Evolutionary conservation across 2,888 invertebrate genomes (phyloP).

Genomic region (Julus scandinavius): DNA sequence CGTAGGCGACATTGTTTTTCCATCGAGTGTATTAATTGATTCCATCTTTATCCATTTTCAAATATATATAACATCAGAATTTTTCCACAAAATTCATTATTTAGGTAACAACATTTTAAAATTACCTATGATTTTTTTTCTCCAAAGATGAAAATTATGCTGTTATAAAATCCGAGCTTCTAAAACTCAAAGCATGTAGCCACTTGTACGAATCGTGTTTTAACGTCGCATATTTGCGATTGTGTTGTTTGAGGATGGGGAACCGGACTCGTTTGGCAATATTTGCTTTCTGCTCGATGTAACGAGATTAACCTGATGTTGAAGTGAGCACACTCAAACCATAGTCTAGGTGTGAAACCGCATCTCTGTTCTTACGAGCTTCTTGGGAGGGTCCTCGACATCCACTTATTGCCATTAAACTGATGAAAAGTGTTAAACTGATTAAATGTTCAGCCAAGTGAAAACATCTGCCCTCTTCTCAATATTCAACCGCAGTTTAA

Average conservation of each 20-base stretch:
- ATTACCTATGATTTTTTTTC: too few species aligned
- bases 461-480: conserved; percentile 40
- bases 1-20: too few species aligned
- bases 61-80: too few species aligned
- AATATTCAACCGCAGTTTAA: conserved; percentile 40
- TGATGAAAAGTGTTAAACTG: conserved; percentile 44
- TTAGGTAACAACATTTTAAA: too few species aligned
- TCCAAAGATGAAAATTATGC: too few species aligned
- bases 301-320: conserved; percentile 18
- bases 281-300: background rate
- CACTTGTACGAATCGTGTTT: background rate
- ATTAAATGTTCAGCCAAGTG: conserved; percentile 39
- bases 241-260: background rate
- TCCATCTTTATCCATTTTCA: too few species aligned
- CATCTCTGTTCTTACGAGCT: conserved; percentile 25
- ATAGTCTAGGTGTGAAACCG: background rate
- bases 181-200: too few species aligned
- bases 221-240: conserved; percentile 14
- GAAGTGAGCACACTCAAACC: background rate
- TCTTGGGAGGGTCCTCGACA: conserved; percentile 28
- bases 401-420: conserved; percentile 20
- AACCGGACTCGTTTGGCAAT: background rate
- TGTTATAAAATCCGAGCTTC: too few species aligned
- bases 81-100: too few species aligned
- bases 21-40: too few species aligned